Evolutionary conservation across 2,888 invertebrate species (phyloP), one percentile per base, ranked within the genome.

Genomic region (Eupeodes latifasciatus): DNA sequence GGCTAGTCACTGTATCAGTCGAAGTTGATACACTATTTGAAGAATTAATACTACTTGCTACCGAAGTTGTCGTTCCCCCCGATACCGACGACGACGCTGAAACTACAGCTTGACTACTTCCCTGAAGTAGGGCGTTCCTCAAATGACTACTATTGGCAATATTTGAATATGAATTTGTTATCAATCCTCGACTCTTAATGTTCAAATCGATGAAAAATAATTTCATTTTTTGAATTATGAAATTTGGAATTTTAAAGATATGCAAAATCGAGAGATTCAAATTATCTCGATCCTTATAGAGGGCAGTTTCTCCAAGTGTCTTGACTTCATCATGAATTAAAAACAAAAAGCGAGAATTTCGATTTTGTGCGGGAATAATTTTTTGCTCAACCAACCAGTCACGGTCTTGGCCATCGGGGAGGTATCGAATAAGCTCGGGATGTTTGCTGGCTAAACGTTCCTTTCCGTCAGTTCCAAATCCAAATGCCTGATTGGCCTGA

Each of bases 351-450:
- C 95, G 95, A 0, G 95, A 95, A 90, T 95, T 95, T 6, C 95
- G 95, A 76, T 95, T 95, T 67, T 95, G 95, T 9, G 94, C 94
- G 1, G 95, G 95, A 94, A 96, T 95, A 83, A 95, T 93, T 82
- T 95, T 95, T 81, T 95, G 94, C 55, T 94, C 94, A 75, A 94
- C 94, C 61, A 96, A 91, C 96, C 96, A 96, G 66, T 95, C 95
- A 75, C 95, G 95, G 91, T 96, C 96, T 91, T 95, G 95, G 34
- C 94, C 94, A 91, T 96, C 96, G 12, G 95, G 95, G 57, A 95
- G 93, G 92, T 96, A 96, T 19, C 95, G 95, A 91, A 96, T 96
- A 27, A 96, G 92, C 86, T 95, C 95, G 0, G 96, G 95, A 93
- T 96, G 96, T 91, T 96, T 95, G 79, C 95, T 95, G 82, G 95